Evolutionary conservation across 2,888 invertebrate species (phyloP), one percentile per base, ranked within the genome.

Genomic region (Tachina fera): DNA sequence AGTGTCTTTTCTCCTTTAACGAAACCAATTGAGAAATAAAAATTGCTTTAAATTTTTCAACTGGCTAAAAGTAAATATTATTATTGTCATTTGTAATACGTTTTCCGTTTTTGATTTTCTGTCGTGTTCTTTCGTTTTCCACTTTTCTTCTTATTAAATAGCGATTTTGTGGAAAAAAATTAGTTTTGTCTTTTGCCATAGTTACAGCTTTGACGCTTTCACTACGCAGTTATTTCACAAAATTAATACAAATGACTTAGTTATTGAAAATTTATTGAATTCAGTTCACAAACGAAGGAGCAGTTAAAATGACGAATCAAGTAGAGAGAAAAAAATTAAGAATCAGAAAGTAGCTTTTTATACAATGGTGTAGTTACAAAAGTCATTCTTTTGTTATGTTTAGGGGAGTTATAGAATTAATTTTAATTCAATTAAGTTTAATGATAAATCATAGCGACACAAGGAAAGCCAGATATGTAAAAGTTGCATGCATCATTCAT

Each of bases 181-280:
- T 22, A 47, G 51, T 65, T 71, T 53, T 22, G 19, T 49, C 31
- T 63, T 70, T 47, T 39, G 49, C 16, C 3, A 22, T n/a, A 41
- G 10, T 51, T 53, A 43, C 10, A 10, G 9, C 43, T 53, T 41
- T 31, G n/a, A 43, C 31, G 53, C 53, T 53, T 22, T 53, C 19
- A 22, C 11, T 53, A 10, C n/a, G 31, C 9, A 67, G n/a, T n/a
- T 65, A 41, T 22, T 72, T 60, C 13, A 53, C 31, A 60, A 68
- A 74, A 77, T 75, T 74, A 63, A 39, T 49, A 58, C 81, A 85
- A 85, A 81, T 85, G 85, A 78, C 56, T 60, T 77, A 63, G 81
- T 78, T 82, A 78, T 85, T 85, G 85, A 82, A 85, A 82, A 78
- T 85, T 82, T 56, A 85, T 85, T 81, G 78, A 75, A 71, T 85